Base-by-base conservation (phyloP, 2,113 vertebrate genomes). In the Grantiella picta region DNA sequence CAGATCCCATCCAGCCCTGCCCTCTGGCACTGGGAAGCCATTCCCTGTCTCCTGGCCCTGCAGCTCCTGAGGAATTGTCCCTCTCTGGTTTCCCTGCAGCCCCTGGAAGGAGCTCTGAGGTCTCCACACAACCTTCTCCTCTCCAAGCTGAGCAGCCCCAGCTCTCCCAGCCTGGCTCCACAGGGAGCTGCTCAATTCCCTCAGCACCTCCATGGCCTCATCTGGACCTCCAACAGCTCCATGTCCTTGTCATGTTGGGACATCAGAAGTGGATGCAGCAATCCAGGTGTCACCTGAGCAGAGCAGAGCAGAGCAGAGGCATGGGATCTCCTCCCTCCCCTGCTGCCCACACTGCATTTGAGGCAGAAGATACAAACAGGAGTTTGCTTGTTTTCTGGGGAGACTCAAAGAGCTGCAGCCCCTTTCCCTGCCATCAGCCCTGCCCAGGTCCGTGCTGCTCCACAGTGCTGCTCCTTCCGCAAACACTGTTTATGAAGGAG, bases 331-430 rank as follows among this genome's bases (percentile, higher is more conserved):
- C 12, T 59, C 19, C 60, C 5, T 65, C 4, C 12, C 33, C 52
- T 28, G 27, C 60, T 81, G 33, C 36, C 45, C 36, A 65, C 0
- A 0, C 12, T 38, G 53, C 0, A 0, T 57, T 44, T 38, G 45
- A 59, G 28, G 33, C 15, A 53, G 28, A 59, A 45, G 69, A 38
- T 9, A 45, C 2, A 33, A 82, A 35, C 9, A 47, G 12, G 7
- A 38, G 8, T 42, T 54, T 54, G 3, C 14, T 50, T 49, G 25
- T 57, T 57, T 84, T 65, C 69, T 54, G 28, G 16, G 27, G 27
- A 65, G 4, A 44, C 36, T 72, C 40, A 16, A 54, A 54, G 38
- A 72, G 13, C 38, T 54, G 17, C 24, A 50, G 49, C 29, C 19
- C 19, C 22, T 71, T 47, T 61, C 28, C 27, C 53, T 21, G 12